Percentiles rank a stretch among this genome's conserved stretches.
phyloP scores from a whole-genome alignment of 1,140 invertebrate species.

The Proales similis region DNA sequence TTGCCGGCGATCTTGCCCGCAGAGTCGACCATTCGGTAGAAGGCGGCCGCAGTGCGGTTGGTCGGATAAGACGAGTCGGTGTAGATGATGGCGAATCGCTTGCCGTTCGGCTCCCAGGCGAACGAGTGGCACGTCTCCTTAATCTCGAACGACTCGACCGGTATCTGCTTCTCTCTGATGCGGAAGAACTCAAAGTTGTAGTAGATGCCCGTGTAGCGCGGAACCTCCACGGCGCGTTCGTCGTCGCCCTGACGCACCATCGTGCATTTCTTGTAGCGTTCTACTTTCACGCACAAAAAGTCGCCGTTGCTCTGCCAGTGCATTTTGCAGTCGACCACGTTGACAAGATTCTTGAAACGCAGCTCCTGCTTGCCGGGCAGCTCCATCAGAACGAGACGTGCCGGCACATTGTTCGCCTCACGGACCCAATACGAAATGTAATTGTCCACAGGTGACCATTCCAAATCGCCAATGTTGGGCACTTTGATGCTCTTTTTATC shows the following conservation, averaged over 20 bases:
- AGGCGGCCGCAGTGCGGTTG: slow-evolving; percentile 73
- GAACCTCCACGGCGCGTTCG: slow-evolving; percentile 61
- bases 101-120: slow-evolving; percentile 94
- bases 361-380: slow-evolving; percentile 72
- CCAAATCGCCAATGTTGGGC: slow-evolving; percentile 67
- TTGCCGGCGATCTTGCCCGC: slow-evolving; percentile 62
- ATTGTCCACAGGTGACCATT: slow-evolving; percentile 95
- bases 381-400: slow-evolving; percentile 55
- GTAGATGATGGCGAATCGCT: slow-evolving; percentile 89
- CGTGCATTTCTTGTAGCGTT: slow-evolving; percentile 88
- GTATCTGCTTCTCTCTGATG: slow-evolving; percentile 92
- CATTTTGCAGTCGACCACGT: slow-evolving; percentile 93
- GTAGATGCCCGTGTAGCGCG: slow-evolving; percentile 71
- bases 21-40: slow-evolving; percentile 76
- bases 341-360: slow-evolving; percentile 93
- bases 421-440: slow-evolving; percentile 96
- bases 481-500: slow-evolving; percentile 92
- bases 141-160: slow-evolving; percentile 91
- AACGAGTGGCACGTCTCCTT: slow-evolving; percentile 63
- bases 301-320: slow-evolving; percentile 98
- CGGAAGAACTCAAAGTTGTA: slow-evolving; percentile 97
- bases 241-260: slow-evolving; percentile 65
- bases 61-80: slow-evolving; percentile 70
- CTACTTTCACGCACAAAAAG: slow-evolving; percentile 94
- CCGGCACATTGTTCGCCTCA: slow-evolving; percentile 66